These are phyloP conservation scores for Andrena bucephala DNA, from an alignment of 2,888 invertebrate genomes.

Conservation along the genomic window DNA sequence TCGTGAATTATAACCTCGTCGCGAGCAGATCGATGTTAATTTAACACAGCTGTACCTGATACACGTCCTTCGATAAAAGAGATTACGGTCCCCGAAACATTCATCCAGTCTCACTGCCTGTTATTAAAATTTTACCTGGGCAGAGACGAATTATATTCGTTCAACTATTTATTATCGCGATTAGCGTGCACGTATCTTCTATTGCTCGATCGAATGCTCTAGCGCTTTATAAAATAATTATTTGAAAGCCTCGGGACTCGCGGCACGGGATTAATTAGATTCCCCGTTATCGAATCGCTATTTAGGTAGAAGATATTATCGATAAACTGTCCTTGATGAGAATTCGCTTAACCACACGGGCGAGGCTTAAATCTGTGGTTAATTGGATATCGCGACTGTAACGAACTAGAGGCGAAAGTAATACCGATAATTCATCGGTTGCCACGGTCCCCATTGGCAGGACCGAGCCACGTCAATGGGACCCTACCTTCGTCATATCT, in stretches of 20 bases:
- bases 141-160: not conserved
- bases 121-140: not conserved
- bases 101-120: not conserved
- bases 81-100: not conserved
- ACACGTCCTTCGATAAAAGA: not conserved
- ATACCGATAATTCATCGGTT: slow-evolving; percentile 7
- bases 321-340: slow-evolving; percentile 39
- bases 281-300: slow-evolving; percentile 24
- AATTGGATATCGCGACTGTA: slow-evolving; percentile 30
- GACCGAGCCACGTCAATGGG: not conserved
- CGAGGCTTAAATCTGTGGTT: slow-evolving; percentile 40
- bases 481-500: too few species aligned
- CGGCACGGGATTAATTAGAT: slow-evolving; percentile 21
- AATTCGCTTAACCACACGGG: slow-evolving; percentile 37
- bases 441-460: not conserved
- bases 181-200: not conserved
- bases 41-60: not conserved
- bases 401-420: slow-evolving; percentile 12
- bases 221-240: slow-evolving; percentile 24
- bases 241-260: not conserved
- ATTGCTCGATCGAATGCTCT: not conserved
- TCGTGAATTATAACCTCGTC: not conserved
- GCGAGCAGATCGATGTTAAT: slow-evolving; percentile 16
- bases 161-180: not conserved
- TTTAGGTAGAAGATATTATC: slow-evolving; percentile 38